phyloP scores from a whole-genome alignment of 2,797 vertebrate genomes.

The Enteromius trimaculatus region DNA sequence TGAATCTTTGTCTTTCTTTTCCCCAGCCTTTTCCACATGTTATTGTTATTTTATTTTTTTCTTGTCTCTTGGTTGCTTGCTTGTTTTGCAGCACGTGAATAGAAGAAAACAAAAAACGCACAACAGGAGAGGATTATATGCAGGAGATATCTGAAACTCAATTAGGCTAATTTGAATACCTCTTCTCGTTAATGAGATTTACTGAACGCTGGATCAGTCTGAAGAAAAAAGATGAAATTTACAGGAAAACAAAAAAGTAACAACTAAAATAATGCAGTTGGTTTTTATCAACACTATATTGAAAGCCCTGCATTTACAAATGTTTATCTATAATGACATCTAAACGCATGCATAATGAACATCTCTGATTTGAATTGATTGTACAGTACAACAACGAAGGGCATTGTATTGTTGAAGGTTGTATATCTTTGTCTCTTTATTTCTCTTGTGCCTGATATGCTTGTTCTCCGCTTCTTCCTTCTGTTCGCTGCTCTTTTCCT shows the following conservation, averaged over 20 bases:
- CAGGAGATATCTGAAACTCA: slow-evolving; percentile 8
- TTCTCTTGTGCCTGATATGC: neutral
- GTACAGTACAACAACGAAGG: neutral
- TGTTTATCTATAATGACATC: neutral
- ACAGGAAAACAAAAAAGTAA: neutral
- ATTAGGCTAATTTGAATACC: slow-evolving; percentile 19
- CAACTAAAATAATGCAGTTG: neutral
- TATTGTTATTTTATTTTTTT: neutral
- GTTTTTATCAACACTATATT: neutral
- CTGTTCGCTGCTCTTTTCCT: neutral
- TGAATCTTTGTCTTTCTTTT: slow-evolving; percentile 11
- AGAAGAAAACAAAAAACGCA: neutral
- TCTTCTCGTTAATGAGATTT: slow-evolving; percentile 9
- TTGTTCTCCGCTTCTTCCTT: neutral
- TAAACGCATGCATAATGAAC: neutral
- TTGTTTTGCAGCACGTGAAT: slow-evolving; percentile 16
- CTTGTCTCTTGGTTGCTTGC: neutral
- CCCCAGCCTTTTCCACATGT: neutral
- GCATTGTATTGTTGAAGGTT: neutral
- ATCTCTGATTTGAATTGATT: neutral
- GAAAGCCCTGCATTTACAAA: neutral
- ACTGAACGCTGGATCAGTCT: neutral
- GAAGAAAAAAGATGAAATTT: neutral
- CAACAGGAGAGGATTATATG: neutral
- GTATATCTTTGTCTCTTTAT: neutral